These are phyloP conservation scores for Lepidocyrtinus sp. DNA, from an alignment of 2,888 invertebrate genomes.

Conservation along the genomic window DNA sequence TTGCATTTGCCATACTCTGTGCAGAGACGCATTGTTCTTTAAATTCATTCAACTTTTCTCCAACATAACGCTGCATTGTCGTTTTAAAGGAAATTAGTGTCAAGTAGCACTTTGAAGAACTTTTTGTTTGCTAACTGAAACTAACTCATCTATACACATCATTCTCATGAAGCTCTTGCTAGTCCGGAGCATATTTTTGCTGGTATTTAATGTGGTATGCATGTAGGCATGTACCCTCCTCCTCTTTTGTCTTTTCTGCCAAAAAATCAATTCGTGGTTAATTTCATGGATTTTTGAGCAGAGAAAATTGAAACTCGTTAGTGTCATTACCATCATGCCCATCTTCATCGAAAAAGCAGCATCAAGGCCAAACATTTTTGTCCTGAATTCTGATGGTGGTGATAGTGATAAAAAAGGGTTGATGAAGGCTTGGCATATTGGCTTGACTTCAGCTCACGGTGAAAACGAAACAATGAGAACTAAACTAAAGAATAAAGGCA, in stretches of 20 bases:
- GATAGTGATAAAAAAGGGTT: constrained; percentile 5
- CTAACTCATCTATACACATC: too few species aligned
- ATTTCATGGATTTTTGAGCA: constrained; percentile 52
- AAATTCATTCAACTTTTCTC: background rate
- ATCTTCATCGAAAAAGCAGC: constrained; percentile 1
- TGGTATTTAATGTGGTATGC: constrained; percentile 7
- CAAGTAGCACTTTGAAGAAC: too few species aligned
- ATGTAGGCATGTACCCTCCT: constrained; percentile 9
- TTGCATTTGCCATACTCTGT: too few species aligned
- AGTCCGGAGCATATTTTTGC: too few species aligned
- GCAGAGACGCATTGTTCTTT: too few species aligned
- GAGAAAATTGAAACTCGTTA: constrained; percentile 52
- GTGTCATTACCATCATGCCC: constrained; percentile 21
- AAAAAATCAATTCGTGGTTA: constrained; percentile 34
- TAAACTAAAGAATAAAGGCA: background rate
- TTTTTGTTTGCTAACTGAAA: too few species aligned
- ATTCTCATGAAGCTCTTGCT: too few species aligned
- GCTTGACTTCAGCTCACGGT: background rate
- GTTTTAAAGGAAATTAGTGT: background rate
- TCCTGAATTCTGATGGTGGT: background rate
- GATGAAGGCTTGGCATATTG: constrained; percentile 9
- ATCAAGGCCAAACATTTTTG: constrained; percentile 13
- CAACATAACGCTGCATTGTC: background rate
- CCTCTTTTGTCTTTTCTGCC: constrained; percentile 36
- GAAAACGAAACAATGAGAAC: constrained; percentile 2